A percentile compares a stretch with the other conserved stretches of the same genome.
Conservation (phyloP, 1,140 invertebrate genomes). For the Tetragonula clypearis region DNA sequence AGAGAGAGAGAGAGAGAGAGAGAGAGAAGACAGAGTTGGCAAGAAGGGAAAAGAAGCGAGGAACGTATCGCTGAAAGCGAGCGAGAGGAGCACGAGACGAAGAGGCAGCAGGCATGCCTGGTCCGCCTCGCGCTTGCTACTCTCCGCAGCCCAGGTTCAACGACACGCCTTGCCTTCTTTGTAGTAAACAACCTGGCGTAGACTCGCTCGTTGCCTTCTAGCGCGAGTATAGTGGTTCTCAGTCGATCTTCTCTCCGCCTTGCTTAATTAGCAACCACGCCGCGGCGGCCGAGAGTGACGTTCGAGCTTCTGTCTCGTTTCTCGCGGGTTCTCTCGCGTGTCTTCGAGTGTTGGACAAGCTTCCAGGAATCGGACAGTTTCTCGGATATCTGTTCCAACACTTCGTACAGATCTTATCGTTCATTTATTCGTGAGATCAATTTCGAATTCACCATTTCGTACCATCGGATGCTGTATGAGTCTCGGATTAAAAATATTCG, state of each 20-base stretch:
- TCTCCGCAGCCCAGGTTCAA: constrained; percentile 77
- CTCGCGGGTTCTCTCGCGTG: neutral
- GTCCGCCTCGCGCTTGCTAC: constrained; percentile 71
- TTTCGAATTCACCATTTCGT: too few relatives aligned
- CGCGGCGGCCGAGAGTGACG: constrained; percentile 6
- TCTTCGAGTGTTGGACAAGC: neutral
- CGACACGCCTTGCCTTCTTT: constrained; percentile 79
- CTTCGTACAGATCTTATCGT: neutral
- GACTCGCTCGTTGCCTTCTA: constrained; percentile 75
- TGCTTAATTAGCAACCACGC: constrained; percentile 36
- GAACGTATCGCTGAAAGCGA: constrained; percentile 60
- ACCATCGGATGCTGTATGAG: too few relatives aligned
- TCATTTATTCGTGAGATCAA: too few relatives aligned
- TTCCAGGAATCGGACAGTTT: neutral
- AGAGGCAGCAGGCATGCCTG: constrained; percentile 67
- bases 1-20: constrained; percentile 53
- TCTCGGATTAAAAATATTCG: too few relatives aligned
- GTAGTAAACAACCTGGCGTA: constrained; percentile 80
- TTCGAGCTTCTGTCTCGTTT: neutral
- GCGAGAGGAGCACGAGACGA: constrained; percentile 53
- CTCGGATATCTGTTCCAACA: neutral
- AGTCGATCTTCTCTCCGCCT: constrained; percentile 45
- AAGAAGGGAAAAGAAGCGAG: constrained; percentile 28
- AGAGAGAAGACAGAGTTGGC: neutral
- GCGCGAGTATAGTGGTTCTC: constrained; percentile 74